A percentile compares a stretch with the other conserved stretches of the same genome.
Conservation (phyloP, 2,888 invertebrate genomes). For the Cephus sareptanus region DNA sequence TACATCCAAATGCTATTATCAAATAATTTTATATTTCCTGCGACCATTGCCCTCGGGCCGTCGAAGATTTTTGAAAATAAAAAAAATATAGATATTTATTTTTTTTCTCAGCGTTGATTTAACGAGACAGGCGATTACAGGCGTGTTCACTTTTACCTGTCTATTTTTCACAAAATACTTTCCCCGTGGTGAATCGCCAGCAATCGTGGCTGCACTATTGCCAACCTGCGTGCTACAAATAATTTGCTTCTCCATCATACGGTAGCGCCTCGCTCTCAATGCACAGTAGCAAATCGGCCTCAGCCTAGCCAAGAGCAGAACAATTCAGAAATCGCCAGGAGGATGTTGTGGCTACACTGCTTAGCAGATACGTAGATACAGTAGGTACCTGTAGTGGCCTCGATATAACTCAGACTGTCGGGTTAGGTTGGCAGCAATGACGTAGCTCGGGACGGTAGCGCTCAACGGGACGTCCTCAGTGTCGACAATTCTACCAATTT, state of each 20-base stretch:
- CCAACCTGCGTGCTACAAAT: background rate
- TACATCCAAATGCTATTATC: background rate
- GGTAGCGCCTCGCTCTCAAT: background rate
- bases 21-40: background rate
- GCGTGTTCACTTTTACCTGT: background rate
- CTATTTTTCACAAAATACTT: background rate
- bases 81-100: no score
- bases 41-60: background rate
- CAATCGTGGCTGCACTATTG: background rate
- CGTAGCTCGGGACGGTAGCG: no score
- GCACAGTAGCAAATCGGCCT: background rate
- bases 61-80: background rate
- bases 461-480: background rate
- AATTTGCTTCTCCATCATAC: background rate
- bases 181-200: background rate
- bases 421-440: background rate
- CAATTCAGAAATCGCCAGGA: background rate
- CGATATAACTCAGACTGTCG: background rate
- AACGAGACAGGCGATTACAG: background rate
- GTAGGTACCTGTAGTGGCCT: background rate
- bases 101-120: background rate
- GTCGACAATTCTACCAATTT: background rate
- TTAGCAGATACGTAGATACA: background rate
- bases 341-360: background rate
- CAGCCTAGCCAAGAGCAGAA: background rate